Evolutionary conservation across 2,113 vertebrate genomes (phyloP).

Genomic region (Saccopteryx leptura): DNA sequence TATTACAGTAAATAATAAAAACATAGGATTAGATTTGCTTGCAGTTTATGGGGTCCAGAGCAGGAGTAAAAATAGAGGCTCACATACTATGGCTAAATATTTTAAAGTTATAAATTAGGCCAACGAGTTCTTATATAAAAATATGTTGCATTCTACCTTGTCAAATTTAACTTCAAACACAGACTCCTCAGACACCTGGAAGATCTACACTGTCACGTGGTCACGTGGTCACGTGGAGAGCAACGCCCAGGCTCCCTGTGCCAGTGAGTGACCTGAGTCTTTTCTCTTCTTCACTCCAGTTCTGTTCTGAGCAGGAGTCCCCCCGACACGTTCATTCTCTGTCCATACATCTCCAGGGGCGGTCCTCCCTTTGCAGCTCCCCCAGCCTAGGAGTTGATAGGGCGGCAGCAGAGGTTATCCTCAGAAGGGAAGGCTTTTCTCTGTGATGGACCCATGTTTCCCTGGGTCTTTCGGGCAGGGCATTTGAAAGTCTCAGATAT

Average conservation of each 20-base stretch:
- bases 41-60: neutral
- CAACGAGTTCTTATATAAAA: constrained; percentile 12
- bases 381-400: neutral
- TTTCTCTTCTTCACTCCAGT: neutral
- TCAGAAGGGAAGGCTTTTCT: neutral
- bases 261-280: neutral
- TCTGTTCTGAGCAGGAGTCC: neutral
- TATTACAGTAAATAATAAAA: constrained; percentile 20
- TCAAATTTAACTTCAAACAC: neutral
- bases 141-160: neutral
- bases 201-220: neutral
- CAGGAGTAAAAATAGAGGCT: neutral
- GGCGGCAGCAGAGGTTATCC: neutral
- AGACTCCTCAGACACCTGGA: neutral
- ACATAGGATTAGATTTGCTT: neutral
- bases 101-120: constrained; percentile 13
- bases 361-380: neutral
- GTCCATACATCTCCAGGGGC: no score
- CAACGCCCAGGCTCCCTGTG: neutral
- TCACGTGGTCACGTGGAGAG: neutral
- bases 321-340: neutral
- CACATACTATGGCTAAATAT: neutral
- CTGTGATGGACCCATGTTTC: neutral
- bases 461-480: neutral
- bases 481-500: neutral